Evolutionary conservation across 1,140 invertebrate species (phyloP).

Genomic region (Diuraphis noxia): DNA sequence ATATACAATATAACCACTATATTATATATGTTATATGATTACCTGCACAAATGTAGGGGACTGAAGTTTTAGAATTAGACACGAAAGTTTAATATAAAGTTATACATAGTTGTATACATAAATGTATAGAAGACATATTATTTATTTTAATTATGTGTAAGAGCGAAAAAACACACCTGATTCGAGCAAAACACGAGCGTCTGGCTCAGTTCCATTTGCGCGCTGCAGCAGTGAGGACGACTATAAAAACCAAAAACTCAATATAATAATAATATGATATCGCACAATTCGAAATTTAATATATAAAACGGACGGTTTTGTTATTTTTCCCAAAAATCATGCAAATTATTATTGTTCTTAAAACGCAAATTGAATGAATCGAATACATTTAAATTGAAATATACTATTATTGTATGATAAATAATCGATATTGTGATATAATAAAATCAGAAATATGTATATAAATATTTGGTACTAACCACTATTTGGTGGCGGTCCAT

Average conservation of each 20-base stretch:
- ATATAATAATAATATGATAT: not conserved
- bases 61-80: too few species aligned
- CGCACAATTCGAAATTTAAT: not conserved
- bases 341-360: not conserved
- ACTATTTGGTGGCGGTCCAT: conserved; percentile 51
- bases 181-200: too few species aligned
- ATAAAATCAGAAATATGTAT: not conserved
- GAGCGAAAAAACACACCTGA: too few species aligned
- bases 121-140: too few species aligned
- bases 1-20: too few species aligned
- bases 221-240: too few species aligned
- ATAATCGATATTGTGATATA: not conserved
- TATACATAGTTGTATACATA: too few species aligned
- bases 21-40: too few species aligned
- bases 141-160: too few species aligned
- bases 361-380: not conserved
- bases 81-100: too few species aligned
- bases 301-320: not conserved
- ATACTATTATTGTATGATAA: not conserved
- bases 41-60: too few species aligned
- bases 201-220: too few species aligned
- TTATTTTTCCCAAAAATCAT: not conserved
- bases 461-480: conserved; percentile 25
- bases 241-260: not conserved
- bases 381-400: not conserved